Evolutionary conservation across 2,113 vertebrate genomes (phyloP), one percentile per base, ranked within the genome.

Genomic region (Zosterops pallidus): DNA sequence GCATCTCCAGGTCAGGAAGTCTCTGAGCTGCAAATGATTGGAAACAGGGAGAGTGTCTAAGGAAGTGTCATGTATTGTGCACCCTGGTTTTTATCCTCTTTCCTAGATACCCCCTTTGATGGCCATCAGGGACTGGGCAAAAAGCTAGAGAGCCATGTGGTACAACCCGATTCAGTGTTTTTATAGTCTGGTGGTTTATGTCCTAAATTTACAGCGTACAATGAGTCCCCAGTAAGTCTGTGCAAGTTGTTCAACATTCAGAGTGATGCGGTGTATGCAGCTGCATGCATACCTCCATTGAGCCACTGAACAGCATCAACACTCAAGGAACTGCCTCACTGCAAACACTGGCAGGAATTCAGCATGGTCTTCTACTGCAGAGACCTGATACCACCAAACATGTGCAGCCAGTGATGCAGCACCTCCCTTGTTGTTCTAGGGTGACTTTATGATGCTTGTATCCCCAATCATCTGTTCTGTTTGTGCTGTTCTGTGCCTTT

Each of bases 341-440:
- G 55, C 3, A 1, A 91, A 41, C 46, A 64, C 49, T 59, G 57
- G 28, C 20, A 84, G 69, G 64, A 68, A 69, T 76, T 77, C 6
- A 3, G 31, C 15, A 12, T 5, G 6, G 22, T 35, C 60, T 53
- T 70, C 42, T 46, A 37, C 18, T 5, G 10, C 44, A 39, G 35
- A 68, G 33, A 92, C 9, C 19, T 60, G 75, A 42, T 26, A 28
- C 6, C 42, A 81, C 31, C 42, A 81, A 46, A 24, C 13, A 24
- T 4, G 6, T 2, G 0, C 65, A 64, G 35, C 24, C 3, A 0
- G 37, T n/a, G 28, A 28, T 0, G 0, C 59, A 80, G 39, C 53
- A 89, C 31, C 52, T 89, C 47, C 59, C 12, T 8, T 49, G 46
- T 21, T 46, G 21, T 47, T 5, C 46, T 47, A 46, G 46, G 46